Percentiles rank a stretch among this genome's conserved stretches.
These are phyloP conservation scores for Tinea trinotella DNA, from an alignment of 2,888 invertebrate genomes.

Conservation along the genomic window DNA sequence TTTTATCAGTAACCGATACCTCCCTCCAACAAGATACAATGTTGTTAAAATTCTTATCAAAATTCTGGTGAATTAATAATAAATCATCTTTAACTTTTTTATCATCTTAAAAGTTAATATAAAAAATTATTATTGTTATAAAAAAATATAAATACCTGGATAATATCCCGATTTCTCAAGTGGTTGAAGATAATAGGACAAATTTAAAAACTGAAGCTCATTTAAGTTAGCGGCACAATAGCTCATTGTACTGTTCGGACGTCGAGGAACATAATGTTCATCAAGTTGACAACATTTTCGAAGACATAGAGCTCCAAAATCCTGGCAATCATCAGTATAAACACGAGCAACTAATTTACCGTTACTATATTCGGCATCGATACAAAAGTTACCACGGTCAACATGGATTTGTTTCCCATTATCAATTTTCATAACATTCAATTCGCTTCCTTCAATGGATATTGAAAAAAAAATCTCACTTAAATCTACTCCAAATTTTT, in stretches of 20 bases:
- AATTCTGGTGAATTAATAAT: neutral
- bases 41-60: neutral
- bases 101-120: constrained; percentile 3
- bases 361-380: constrained; percentile 40
- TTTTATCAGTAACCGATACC: neutral
- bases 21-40: neutral
- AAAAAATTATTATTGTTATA: constrained; percentile 9
- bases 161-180: constrained; percentile 31
- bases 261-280: constrained; percentile 48
- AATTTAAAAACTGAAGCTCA: constrained; percentile 38
- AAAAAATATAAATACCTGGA: constrained; percentile 34
- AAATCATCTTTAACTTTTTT: constrained; percentile 11
- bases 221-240: constrained; percentile 41
- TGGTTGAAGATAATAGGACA: constrained; percentile 43
- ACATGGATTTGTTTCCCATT: constrained; percentile 29
- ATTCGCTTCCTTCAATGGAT: constrained; percentile 36
- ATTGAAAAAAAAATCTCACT: constrained; percentile 38
- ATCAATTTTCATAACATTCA: constrained; percentile 32
- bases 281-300: constrained; percentile 72
- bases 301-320: constrained; percentile 51
- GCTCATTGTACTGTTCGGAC: constrained; percentile 41
- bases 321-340: constrained; percentile 42
- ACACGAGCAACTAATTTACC: constrained; percentile 41
- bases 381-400: constrained; percentile 52
- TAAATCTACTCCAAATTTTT: constrained; percentile 48